phyloP scores from a whole-genome alignment of 1,140 invertebrate species.

The Hyles euphorbiae region DNA sequence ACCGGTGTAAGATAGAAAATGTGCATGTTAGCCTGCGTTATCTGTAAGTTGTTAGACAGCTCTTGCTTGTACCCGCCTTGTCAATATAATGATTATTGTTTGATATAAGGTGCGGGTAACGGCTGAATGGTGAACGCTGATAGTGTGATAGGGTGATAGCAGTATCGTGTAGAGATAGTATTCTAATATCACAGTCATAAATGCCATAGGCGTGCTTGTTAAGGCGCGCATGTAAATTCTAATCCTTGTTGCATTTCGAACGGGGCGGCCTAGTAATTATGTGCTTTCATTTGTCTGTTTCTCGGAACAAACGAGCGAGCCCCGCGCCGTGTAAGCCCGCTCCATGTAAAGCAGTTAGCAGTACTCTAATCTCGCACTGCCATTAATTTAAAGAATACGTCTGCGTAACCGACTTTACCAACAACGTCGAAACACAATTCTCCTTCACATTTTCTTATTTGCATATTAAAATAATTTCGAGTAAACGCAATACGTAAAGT shows the following conservation, averaged over 20 bases:
- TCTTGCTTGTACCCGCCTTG: no score
- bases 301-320: conserved; percentile 64
- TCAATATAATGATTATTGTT: no score
- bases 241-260: conserved; percentile 72
- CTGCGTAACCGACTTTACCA: conserved; percentile 62
- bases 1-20: no score
- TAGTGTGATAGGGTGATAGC: background rate
- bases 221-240: conserved; percentile 68
- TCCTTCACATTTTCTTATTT: conserved; percentile 73
- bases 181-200: conserved; percentile 68
- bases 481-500: conserved; percentile 68
- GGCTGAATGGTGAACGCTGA: no score
- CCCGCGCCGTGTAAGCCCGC: conserved; percentile 52
- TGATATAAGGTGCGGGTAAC: no score
- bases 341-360: conserved; percentile 73
- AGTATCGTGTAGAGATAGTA: conserved; percentile 23
- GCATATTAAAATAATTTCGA: conserved; percentile 75
- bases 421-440: conserved; percentile 69
- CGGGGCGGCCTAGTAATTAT: conserved; percentile 72
- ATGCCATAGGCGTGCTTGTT: conserved; percentile 69
- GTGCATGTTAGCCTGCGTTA: no score
- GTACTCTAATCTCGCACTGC: conserved; percentile 69
- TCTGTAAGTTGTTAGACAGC: no score
- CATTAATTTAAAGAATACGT: conserved; percentile 75
- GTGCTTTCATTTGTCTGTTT: conserved; percentile 74